These are phyloP conservation scores for Hylaeus volcanicus DNA, from an alignment of 1,140 invertebrate genomes.

Conservation along the genomic window DNA sequence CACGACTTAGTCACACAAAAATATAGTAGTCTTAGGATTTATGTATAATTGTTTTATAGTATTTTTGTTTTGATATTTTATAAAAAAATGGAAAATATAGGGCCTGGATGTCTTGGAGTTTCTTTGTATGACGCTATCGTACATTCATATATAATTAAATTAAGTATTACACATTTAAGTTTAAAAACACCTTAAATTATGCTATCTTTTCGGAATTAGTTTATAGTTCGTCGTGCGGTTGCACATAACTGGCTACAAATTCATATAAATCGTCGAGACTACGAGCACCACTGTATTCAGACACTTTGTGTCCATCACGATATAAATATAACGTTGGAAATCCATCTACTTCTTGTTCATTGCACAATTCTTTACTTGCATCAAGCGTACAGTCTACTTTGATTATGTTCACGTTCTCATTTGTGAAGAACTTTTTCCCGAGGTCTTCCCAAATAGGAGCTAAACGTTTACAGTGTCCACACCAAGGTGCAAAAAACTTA, in stretches of 20 bases:
- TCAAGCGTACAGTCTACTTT: slow-evolving; percentile 87
- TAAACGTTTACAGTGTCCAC: slow-evolving; percentile 87
- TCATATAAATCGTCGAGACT: slow-evolving; percentile 85
- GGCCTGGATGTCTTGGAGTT: not conserved
- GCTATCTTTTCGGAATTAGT: slow-evolving; percentile 22
- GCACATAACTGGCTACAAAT: slow-evolving; percentile 83
- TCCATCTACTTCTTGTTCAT: slow-evolving; percentile 85
- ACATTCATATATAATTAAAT: slow-evolving; percentile 29
- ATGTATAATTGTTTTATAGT: slow-evolving; percentile 22
- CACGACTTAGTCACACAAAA: slow-evolving; percentile 28
- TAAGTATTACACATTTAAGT: slow-evolving; percentile 18
- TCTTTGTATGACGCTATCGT: not conserved
- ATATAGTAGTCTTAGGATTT: slow-evolving; percentile 1
- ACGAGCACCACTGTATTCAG: slow-evolving; percentile 87
- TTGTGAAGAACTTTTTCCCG: slow-evolving; percentile 83
- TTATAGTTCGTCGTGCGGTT: slow-evolving; percentile 83
- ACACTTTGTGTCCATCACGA: slow-evolving; percentile 84
- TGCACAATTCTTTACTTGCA: slow-evolving; percentile 84
- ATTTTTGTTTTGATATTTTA: slow-evolving; percentile 33
- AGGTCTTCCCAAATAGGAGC: slow-evolving; percentile 87
- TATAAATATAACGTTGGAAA: slow-evolving; percentile 87
- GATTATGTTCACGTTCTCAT: slow-evolving; percentile 83
- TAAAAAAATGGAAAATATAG: slow-evolving; percentile 45
- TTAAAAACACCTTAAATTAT: slow-evolving; percentile 13
- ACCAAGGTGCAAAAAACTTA: slow-evolving; percentile 91